These are phyloP conservation scores for Maylandia zebra DNA, from an alignment of 2,113 vertebrate species.

Conservation along the genomic window DNA sequence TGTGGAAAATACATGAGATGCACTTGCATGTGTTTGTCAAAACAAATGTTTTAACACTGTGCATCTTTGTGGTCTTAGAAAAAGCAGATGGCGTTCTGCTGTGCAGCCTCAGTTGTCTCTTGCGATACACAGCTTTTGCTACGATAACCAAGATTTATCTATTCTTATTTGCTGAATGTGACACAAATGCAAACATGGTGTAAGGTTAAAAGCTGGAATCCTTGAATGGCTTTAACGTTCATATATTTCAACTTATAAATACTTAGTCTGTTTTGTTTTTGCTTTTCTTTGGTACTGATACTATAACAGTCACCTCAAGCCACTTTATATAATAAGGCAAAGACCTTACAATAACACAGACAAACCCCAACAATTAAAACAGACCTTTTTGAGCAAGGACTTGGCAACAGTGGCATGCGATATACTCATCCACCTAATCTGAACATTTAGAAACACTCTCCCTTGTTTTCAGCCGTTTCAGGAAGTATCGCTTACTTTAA, in stretches of 20 bases:
- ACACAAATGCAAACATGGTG: background rate
- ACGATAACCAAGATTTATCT: background rate
- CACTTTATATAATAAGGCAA: background rate
- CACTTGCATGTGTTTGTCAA: conserved; percentile 4
- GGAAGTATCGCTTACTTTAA: background rate
- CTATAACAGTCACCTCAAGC: background rate
- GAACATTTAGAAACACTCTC: background rate
- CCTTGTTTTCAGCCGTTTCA: background rate
- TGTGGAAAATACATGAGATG: background rate
- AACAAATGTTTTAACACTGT: conserved; percentile 3
- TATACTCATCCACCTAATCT: background rate
- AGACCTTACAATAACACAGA: background rate
- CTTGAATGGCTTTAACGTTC: background rate
- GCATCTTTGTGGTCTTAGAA: background rate
- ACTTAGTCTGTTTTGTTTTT: background rate
- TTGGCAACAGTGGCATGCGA: background rate
- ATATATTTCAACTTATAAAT: background rate
- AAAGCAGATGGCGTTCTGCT: background rate
- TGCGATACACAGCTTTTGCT: background rate
- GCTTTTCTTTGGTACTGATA: background rate
- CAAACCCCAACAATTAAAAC: background rate
- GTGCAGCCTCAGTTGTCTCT: background rate
- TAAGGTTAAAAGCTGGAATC: background rate
- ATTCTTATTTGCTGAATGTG: background rate
- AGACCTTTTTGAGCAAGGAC: background rate